Conservation (phyloP, 2,888 invertebrate genomes). For the Euspilapteryx auroguttella region DNA sequence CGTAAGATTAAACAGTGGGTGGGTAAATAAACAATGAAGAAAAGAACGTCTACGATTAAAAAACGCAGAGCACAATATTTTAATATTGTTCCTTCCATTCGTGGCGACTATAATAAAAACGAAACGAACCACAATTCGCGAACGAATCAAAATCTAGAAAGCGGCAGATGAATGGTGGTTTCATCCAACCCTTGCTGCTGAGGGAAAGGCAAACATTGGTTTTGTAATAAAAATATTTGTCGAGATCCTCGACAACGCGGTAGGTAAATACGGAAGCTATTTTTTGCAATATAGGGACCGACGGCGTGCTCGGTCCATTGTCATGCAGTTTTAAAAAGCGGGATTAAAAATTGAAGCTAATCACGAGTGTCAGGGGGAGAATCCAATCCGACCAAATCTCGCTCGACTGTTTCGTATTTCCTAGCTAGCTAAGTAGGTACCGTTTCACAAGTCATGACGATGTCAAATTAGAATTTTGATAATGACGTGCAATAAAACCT, state of each 20-base stretch:
- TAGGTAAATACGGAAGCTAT: constrained; percentile 28
- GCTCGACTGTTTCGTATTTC: constrained; percentile 1
- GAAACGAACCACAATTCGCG: constrained; percentile 3
- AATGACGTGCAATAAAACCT: neutral
- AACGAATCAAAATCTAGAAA: constrained; percentile 32
- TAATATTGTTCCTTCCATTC: too few species aligned
- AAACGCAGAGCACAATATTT: too few species aligned
- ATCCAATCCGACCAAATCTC: constrained; percentile 15
- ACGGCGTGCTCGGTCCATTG: constrained; percentile 35
- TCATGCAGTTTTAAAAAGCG: constrained; percentile 43
- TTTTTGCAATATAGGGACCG: constrained; percentile 28
- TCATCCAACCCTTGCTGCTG: constrained; percentile 42
- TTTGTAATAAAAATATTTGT: constrained; percentile 58
- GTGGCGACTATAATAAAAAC: too few species aligned
- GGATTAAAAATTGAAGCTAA: constrained; percentile 46
- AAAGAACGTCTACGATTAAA: too few species aligned
- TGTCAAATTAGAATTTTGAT: too few species aligned
- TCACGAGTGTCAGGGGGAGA: constrained; percentile 26
- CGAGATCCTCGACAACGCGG: constrained; percentile 24
- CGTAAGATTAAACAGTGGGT: too few species aligned
- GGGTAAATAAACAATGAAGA: too few species aligned
- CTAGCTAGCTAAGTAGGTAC: too few species aligned
- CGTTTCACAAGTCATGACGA: too few species aligned
- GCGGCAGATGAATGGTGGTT: constrained; percentile 27
- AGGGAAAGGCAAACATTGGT: constrained; percentile 51